Evolutionary conservation across 2,797 vertebrate genomes (phyloP).

Genomic region (Sebastes glaucus): DNA sequence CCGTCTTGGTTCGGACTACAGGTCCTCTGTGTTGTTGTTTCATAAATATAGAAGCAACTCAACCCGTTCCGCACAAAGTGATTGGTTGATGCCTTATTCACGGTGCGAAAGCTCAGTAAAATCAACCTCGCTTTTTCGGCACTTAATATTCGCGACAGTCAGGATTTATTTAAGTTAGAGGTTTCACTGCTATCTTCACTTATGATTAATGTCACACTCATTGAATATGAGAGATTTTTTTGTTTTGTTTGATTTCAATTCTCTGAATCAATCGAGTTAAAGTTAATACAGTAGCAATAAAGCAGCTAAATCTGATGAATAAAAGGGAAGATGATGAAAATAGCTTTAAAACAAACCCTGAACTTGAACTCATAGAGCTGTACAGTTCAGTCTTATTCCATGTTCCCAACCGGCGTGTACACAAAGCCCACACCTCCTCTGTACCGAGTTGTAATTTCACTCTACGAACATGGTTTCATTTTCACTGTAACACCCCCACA

Average conservation of each 20-base stretch:
- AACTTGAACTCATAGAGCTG: constrained; percentile 8
- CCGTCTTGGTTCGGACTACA: background rate
- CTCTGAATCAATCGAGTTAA: background rate
- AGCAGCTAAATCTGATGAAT: background rate
- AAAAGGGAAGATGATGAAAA: background rate
- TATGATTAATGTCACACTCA: too few relatives aligned
- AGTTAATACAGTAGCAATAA: background rate
- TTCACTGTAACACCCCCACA: constrained; percentile 33
- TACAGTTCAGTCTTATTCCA: constrained; percentile 2
- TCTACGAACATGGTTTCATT: constrained; percentile 37
- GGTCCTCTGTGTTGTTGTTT: background rate
- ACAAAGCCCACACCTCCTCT: constrained; percentile 25
- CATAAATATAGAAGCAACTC: background rate
- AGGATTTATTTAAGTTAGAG: too few relatives aligned
- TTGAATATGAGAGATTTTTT: background rate
- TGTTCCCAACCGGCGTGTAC: constrained; percentile 23
- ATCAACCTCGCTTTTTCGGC: background rate
- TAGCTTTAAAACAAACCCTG: background rate
- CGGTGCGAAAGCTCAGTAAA: background rate
- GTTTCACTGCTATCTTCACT: too few relatives aligned
- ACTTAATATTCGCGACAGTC: too few relatives aligned
- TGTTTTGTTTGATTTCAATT: background rate
- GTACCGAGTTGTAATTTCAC: constrained; percentile 26
- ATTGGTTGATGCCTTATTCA: background rate
- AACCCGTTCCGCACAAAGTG: background rate